Conservation (phyloP, 2,113 vertebrate species). For the Actenoides lindsayi region DNA sequence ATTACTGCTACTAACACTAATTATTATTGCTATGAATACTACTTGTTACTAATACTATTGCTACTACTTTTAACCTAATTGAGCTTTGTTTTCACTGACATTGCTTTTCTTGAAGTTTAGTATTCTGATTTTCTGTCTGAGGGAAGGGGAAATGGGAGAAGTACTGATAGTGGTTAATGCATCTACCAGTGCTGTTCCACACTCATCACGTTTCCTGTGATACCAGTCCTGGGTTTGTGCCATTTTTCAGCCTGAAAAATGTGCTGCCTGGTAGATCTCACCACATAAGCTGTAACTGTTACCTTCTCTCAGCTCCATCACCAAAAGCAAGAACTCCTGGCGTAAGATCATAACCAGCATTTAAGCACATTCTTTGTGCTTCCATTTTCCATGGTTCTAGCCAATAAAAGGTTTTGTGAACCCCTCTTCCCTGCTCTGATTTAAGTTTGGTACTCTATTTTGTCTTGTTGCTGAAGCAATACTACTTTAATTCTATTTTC, state of each 20-base stretch:
- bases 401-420: slow-evolving; percentile 33
- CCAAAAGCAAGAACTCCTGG: slow-evolving; percentile 31
- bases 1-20: background rate
- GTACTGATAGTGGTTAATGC: background rate
- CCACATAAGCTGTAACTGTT: background rate
- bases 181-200: background rate
- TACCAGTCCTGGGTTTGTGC: background rate
- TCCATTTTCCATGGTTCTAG: slow-evolving; percentile 49
- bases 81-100: background rate
- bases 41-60: background rate
- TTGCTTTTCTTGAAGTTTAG: background rate
- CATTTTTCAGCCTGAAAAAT: slow-evolving; percentile 24
- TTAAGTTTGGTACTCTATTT: background rate
- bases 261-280: slow-evolving; percentile 21
- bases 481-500: slow-evolving; percentile 4
- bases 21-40: background rate
- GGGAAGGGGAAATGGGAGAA: background rate
- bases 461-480: background rate
- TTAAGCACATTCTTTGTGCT: slow-evolving; percentile 31
- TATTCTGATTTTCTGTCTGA: background rate
- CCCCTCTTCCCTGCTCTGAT: background rate
- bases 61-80: background rate
- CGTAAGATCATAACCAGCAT: slow-evolving; percentile 37
- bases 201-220: background rate
- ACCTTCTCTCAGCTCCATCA: background rate